phyloP scores from a whole-genome alignment of 2,797 vertebrate species.

The Leptoclinus maculatus region DNA sequence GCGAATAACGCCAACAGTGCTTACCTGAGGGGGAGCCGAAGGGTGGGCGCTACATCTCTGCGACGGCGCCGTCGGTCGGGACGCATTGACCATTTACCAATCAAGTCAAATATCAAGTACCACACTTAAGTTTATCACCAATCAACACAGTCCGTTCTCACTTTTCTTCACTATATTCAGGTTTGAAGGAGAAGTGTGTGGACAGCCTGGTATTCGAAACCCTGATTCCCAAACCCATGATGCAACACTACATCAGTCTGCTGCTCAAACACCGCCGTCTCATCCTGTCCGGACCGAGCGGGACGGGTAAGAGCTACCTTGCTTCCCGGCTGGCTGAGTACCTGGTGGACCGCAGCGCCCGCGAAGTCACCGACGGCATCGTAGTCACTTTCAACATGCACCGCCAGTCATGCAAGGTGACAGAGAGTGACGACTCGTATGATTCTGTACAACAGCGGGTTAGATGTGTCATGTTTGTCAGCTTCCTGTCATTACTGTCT shows the following conservation, averaged over 20 bases:
- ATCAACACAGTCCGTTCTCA: neutral
- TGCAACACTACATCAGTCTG: constrained; percentile 98
- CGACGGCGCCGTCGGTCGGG: neutral
- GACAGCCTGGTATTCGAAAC: constrained; percentile 98
- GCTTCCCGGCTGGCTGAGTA: constrained; percentile 95
- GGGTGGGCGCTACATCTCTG: neutral
- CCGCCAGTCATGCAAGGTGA: constrained; percentile 98
- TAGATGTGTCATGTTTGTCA: neutral
- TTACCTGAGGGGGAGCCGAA: neutral
- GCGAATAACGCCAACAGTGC: neutral
- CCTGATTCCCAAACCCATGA: constrained; percentile 98
- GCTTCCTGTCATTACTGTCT: neutral
- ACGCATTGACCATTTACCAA: too few species aligned
- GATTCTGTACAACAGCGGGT: neutral
- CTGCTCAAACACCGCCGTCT: constrained; percentile 96
- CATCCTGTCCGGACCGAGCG: constrained; percentile 95
- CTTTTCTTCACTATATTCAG: constrained; percentile 74
- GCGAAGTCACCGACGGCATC: constrained; percentile 90
- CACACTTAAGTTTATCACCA: constrained; percentile 2
- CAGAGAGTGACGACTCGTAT: neutral
- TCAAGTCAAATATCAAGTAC: constrained; percentile 17
- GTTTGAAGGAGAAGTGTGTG: constrained; percentile 97
- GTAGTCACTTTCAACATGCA: constrained; percentile 98
- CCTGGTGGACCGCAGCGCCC: constrained; percentile 95
- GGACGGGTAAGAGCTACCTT: constrained; percentile 97